Conservation (phyloP, 2,113 vertebrate species). For the Rhea americana region DNA sequence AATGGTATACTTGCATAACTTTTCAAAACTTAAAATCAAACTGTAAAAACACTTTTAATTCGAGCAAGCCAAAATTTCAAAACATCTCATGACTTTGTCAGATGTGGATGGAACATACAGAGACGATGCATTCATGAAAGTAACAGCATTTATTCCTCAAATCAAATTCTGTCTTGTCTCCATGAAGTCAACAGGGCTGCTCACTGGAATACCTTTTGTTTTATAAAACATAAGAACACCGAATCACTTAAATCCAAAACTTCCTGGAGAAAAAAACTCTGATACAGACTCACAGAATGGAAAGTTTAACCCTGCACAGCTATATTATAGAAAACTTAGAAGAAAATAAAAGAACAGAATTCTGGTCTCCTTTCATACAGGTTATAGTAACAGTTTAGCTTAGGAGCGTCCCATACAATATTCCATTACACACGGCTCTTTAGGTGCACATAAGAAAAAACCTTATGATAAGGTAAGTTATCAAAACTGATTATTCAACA, state of each 20-base stretch:
- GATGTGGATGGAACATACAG: neutral
- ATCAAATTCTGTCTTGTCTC: neutral
- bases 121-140: neutral
- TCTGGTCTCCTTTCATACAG: neutral
- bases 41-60: neutral
- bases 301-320: neutral
- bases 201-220: neutral
- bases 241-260: neutral
- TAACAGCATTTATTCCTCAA: neutral
- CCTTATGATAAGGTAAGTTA: neutral
- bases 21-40: neutral
- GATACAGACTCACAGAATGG: neutral
- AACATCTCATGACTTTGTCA: neutral
- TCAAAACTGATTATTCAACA: neutral
- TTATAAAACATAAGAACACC: neutral
- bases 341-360: neutral
- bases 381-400: neutral
- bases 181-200: neutral
- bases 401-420: neutral
- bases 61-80: neutral
- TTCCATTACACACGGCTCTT: neutral
- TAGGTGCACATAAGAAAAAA: neutral
- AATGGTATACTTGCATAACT: neutral
- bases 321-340: neutral
- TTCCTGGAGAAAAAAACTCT: neutral